These are phyloP conservation scores for Acanthurus leucopareius DNA, from an alignment of 2,797 vertebrate species.

Conservation along the genomic window DNA sequence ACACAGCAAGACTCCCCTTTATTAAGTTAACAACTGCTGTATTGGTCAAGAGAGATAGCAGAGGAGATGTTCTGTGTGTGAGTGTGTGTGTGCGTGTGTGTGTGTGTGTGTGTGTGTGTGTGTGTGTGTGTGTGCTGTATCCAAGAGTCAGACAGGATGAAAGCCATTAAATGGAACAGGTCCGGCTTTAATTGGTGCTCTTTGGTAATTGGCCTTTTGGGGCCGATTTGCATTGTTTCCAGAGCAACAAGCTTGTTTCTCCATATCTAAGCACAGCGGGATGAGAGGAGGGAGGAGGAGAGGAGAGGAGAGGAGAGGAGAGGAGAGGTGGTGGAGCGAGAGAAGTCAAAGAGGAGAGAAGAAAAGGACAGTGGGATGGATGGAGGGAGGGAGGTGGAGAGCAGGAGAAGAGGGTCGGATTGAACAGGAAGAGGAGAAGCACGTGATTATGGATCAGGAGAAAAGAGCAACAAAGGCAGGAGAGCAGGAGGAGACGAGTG, in stretches of 20 bases:
- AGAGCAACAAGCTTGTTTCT: slow-evolving; percentile 66
- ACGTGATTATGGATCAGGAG: slow-evolving; percentile 21
- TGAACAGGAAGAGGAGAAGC: neutral
- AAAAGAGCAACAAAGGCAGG: neutral
- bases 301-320: neutral
- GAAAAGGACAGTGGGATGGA: neutral
- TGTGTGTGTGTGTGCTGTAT: slow-evolving; percentile 26
- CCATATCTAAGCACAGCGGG: slow-evolving; percentile 46
- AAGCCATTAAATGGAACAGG: slow-evolving; percentile 61
- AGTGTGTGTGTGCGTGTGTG: neutral
- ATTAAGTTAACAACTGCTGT: slow-evolving; percentile 39
- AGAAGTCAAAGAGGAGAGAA: slow-evolving; percentile 11
- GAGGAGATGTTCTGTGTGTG: slow-evolving; percentile 1
- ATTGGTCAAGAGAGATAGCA: slow-evolving; percentile 34
- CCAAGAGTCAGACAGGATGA: slow-evolving; percentile 53
- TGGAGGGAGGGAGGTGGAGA: neutral
- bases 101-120: slow-evolving; percentile 10
- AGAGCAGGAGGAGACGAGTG: slow-evolving; percentile 4
- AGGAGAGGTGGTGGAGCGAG: neutral
- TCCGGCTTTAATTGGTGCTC: slow-evolving; percentile 72
- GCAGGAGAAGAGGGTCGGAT: neutral
- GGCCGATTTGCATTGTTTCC: slow-evolving; percentile 75
- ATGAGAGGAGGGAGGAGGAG: neutral
- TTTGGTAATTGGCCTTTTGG: slow-evolving; percentile 74
- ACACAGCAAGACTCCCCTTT: slow-evolving; percentile 25